Evolutionary conservation across 2,797 vertebrate genomes (phyloP), one percentile per base, ranked within the genome.

Genomic region (Phoeniculus purpureus): DNA sequence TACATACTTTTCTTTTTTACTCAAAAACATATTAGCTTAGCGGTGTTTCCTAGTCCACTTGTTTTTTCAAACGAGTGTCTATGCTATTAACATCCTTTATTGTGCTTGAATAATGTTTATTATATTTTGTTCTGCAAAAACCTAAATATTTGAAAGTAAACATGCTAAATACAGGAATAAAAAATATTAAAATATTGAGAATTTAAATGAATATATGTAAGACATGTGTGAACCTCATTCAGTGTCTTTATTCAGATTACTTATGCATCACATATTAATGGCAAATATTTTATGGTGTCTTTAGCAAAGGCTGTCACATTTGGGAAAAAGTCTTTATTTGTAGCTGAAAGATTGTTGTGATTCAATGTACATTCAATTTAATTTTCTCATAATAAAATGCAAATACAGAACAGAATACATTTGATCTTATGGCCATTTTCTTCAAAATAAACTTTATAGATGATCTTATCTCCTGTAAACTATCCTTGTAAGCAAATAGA

Each of bases 1-100:
- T 37, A 27, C 6, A 2, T 0, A 26, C 1, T 66, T 51, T 32
- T 3, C 3, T 1, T 2, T 75, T 84, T 73, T 51, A 6, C 9
- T 72, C 58, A 58, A 47, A 12, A 7, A 77, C 6, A 10, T 11
- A 20, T 12, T 16, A 40, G 1, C 18, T 47, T 10, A 31, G 26
- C n/a, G 6, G 51, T 34, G 16, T 20, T 9, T 47, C 12, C 60
- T 74, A 37, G 37, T 48, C 29, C 48, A 4, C 5, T 61, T 37
- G 6, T 37, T 40, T n/a, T n/a, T n/a, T n/a, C n/a, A 70, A 32
- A 14, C 48, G 58, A 73, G 3, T 19, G 2, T 21, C 2, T 43
- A 10, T 6, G 2, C 7, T 67, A 54, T 54, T 34, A 56, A 27
- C 54, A 50, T 3, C 3, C 0, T 65, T 80, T 58, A 47, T 31